Percentiles rank a stretch among this genome's conserved stretches.
phyloP scores from a whole-genome alignment of 2,113 vertebrate genomes.

The Alaudala cheleensis region DNA sequence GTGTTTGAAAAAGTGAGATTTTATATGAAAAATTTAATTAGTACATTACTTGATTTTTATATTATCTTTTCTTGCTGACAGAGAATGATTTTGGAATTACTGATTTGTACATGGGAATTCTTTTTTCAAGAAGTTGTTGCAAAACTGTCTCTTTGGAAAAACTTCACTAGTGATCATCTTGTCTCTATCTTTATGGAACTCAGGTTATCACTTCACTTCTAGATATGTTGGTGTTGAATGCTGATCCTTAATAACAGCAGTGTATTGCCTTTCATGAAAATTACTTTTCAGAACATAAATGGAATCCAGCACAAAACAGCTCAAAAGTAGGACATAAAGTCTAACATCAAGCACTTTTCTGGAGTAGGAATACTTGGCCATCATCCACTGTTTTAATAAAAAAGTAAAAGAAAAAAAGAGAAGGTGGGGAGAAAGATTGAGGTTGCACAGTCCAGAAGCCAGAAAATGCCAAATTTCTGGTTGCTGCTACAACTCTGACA shows the following conservation, averaged over 20 bases:
- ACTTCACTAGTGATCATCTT: background rate
- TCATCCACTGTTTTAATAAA: background rate
- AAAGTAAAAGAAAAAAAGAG: too few species aligned
- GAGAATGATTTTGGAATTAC: background rate
- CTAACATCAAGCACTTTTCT: background rate
- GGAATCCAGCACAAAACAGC: background rate
- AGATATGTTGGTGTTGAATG: background rate
- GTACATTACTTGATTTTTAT: background rate
- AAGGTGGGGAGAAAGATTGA: background rate
- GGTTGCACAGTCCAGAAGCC: background rate
- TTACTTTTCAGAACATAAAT: background rate
- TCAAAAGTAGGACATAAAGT: background rate
- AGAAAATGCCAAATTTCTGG: background rate
- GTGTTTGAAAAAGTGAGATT: background rate
- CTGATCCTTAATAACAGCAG: background rate
- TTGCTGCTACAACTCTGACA: background rate
- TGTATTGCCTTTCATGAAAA: background rate
- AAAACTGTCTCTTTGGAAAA: background rate
- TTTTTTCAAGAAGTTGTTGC: background rate
- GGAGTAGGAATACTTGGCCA: background rate
- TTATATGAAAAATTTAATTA: background rate
- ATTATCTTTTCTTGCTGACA: background rate
- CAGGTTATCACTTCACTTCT: background rate
- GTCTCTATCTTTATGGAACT: background rate
- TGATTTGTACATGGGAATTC: background rate